phyloP scores from a whole-genome alignment of 2,797 vertebrate genomes.

The Trichosurus vulpecula region DNA sequence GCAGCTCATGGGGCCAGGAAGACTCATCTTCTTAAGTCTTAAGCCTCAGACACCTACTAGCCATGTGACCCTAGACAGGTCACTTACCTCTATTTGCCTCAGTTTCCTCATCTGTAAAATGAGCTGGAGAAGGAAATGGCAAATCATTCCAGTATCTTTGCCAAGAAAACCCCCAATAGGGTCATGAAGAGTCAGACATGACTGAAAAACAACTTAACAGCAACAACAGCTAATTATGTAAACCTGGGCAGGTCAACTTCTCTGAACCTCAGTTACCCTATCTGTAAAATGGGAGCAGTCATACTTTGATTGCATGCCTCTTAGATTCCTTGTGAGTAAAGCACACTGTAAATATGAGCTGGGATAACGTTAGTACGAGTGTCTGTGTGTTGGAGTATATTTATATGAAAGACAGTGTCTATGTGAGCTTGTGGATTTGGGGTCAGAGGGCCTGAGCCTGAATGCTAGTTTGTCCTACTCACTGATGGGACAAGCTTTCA shows the following conservation, averaged over 20 bases:
- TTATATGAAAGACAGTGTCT: background rate
- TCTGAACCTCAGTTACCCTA: background rate
- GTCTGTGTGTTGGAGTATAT: rapidly evolving
- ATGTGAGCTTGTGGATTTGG: background rate
- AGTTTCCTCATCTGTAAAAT: background rate
- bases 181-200: background rate
- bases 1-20: background rate
- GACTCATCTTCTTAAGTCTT: background rate
- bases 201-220: background rate
- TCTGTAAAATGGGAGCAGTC: background rate
- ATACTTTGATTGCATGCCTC: background rate
- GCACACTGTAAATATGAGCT: rapidly evolving
- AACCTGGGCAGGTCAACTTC: background rate
- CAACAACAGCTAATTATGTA: background rate
- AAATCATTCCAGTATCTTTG: background rate
- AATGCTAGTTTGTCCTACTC: too few species aligned
- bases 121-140: background rate
- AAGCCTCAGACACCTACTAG: background rate
- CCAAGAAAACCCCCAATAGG: background rate
- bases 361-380: background rate
- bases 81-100: background rate
- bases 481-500: background rate
- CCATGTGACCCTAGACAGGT: background rate
- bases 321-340: background rate
- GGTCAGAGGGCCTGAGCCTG: background rate